Base-by-base conservation (phyloP, 2,113 vertebrate genomes). In the Lycaon pictus region DNA sequence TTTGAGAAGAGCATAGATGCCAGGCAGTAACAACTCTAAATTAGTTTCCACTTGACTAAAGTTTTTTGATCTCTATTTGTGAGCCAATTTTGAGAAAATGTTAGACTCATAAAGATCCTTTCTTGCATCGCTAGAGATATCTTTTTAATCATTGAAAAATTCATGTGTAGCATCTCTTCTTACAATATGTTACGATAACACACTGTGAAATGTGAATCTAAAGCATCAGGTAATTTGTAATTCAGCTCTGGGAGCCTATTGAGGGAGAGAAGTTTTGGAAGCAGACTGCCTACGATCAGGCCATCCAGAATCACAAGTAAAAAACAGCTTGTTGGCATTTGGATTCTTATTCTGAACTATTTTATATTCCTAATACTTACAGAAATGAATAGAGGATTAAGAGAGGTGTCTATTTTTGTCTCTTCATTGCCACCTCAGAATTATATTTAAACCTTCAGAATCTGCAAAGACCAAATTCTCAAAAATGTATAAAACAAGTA, bases 121-220 rank as follows among this genome's bases (percentile, higher is more conserved):
- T 87, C 19, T 95, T 93, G 88, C 20, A 79, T 94, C 88, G 48
- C 90, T 93, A 88, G 85, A 94, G 17, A 71, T 84, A 93, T 58
- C 65, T 81, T 94, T 96, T 96, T 93, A 90, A 90, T 97, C 96
- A 91, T 96, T 96, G 94, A 90, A 97, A 97, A 95, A 81, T 84
- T 76, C 96, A 94, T 56, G n/a, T 94, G 76, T 88, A 85, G 35
- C 48, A 16, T 90, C 81, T 85, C 56, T 72, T 93, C 63, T 92
- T 79, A 72, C 23, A 96, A 53, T 95, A 84, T 65, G 56, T 89
- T 93, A 90, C 0, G 0, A 72, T 65, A 88, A 60, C 95, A 93
- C 9, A 92, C 92, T 94, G 85, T 93, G 55, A 94, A 87, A 56
- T 95, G 86, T 91, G 82, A 95, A 72, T 90, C 62, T 79, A 94